A percentile compares a stretch with the other conserved stretches of the same genome.
phyloP scores from a whole-genome alignment of 1,140 invertebrate genomes.

The Drosophila bocqueti region DNA sequence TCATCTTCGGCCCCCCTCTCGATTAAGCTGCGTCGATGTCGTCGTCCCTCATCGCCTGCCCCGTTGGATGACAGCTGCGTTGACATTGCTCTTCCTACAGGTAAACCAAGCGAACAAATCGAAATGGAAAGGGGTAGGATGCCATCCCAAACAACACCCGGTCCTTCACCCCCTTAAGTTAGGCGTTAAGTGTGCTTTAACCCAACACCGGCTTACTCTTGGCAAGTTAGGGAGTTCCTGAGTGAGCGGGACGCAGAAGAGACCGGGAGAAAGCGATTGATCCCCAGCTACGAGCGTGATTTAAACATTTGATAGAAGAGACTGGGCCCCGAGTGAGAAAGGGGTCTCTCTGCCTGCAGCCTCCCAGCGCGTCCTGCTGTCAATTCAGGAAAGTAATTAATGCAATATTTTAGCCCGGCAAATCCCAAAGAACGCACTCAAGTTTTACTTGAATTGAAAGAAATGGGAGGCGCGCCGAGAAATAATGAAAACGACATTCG shows the following conservation, averaged over 20 bases:
- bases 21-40: slow-evolving; percentile 71
- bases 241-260: slow-evolving; percentile 3
- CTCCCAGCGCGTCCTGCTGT: slow-evolving; percentile 18
- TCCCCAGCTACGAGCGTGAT: not conserved
- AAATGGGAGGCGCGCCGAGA: slow-evolving; percentile 37
- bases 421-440: slow-evolving; percentile 48
- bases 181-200: slow-evolving; percentile 72
- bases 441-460: slow-evolving; percentile 60
- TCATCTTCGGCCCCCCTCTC: slow-evolving; percentile 26
- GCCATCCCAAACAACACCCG: slow-evolving; percentile 5
- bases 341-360: slow-evolving; percentile 4
- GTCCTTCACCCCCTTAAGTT: slow-evolving; percentile 26
- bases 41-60: slow-evolving; percentile 27
- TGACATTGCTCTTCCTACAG: slow-evolving; percentile 59
- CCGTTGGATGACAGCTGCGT: slow-evolving; percentile 50
- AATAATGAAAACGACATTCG: slow-evolving; percentile 64
- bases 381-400: slow-evolving; percentile 66
- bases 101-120: slow-evolving; percentile 34
- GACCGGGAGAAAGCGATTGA: not conserved
- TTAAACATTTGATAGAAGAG: not conserved
- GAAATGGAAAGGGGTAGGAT: slow-evolving; percentile 2
- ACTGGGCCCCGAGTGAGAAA: not conserved
- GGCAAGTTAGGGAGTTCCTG: slow-evolving; percentile 20
- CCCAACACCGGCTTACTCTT: slow-evolving; percentile 38
- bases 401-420: slow-evolving; percentile 56